Conservation (phyloP, 2,113 vertebrate genomes). For the Amblyopsis rosae region DNA sequence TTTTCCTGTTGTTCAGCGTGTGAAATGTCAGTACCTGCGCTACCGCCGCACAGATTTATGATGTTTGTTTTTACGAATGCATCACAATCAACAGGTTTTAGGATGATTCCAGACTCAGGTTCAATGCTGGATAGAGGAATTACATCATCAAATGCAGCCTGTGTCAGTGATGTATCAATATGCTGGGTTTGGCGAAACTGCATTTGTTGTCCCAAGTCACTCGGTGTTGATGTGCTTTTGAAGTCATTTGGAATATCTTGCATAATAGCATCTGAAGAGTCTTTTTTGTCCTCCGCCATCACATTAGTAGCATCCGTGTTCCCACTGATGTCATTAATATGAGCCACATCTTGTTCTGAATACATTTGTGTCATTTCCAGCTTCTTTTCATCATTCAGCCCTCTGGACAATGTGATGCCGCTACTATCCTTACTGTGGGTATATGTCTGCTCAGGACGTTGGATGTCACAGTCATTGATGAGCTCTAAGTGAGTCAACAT, state of each 20-base stretch:
- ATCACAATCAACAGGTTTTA: slow-evolving; percentile 32
- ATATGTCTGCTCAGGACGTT: slow-evolving; percentile 43
- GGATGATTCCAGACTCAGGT: slow-evolving; percentile 10
- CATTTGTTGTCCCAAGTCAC: slow-evolving; percentile 11
- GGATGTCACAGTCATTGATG: slow-evolving; percentile 57
- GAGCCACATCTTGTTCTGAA: slow-evolving; percentile 17
- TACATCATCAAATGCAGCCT: slow-evolving; percentile 21
- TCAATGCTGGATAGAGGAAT: slow-evolving; percentile 18
- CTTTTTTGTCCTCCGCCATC: slow-evolving; percentile 18
- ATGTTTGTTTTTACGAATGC: slow-evolving; percentile 41
- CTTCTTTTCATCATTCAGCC: slow-evolving; percentile 25
- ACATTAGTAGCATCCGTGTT: slow-evolving; percentile 1
- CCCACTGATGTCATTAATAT: background rate
- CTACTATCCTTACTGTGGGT: slow-evolving; percentile 31
- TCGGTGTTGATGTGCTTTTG: slow-evolving; percentile 12
- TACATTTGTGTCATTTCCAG: slow-evolving; percentile 29
- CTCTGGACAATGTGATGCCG: slow-evolving; percentile 23
- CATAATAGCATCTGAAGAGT: background rate
- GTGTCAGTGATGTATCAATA: slow-evolving; percentile 14
- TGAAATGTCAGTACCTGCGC: slow-evolving; percentile 18
- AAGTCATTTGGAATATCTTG: slow-evolving; percentile 5
- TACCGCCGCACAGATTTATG: slow-evolving; percentile 14
- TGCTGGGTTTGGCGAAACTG: slow-evolving; percentile 4
- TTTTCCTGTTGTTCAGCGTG: slow-evolving; percentile 16
- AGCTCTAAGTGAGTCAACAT: slow-evolving; percentile 73